Evolutionary conservation across 1,140 invertebrate genomes (phyloP).

Genomic region (Lanistes nyassanus): DNA sequence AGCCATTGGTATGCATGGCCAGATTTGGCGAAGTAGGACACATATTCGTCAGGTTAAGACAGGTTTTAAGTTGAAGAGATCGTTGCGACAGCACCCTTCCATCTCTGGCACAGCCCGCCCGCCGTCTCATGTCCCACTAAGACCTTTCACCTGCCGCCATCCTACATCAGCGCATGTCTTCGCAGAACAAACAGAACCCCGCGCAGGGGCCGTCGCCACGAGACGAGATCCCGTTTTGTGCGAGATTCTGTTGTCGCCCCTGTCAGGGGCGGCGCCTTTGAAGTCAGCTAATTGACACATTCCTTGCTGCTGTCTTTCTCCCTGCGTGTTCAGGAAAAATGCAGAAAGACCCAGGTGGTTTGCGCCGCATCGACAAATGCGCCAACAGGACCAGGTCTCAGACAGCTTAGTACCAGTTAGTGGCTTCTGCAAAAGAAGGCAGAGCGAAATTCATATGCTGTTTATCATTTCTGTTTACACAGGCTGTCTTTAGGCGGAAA

Average conservation of each 20-base stretch:
- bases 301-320: neutral
- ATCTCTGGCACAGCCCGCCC: no score
- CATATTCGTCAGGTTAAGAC: no score
- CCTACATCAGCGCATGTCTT: neutral
- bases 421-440: no score
- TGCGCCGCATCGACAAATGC: neutral
- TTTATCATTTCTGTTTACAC: no score
- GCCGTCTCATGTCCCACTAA: neutral
- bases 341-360: neutral
- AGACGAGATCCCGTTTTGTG: constrained; percentile 20
- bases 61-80: no score
- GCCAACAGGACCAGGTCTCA: no score
- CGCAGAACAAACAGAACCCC: constrained; percentile 18
- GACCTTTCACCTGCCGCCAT: constrained; percentile 8
- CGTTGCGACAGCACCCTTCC: no score
- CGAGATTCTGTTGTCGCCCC: constrained; percentile 18
- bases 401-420: no score
- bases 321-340: neutral
- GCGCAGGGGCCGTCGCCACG: neutral
- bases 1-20: no score
- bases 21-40: no score
- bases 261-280: constrained; percentile 17
- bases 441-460: no score
- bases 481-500: no score
- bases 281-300: constrained; percentile 11